These are phyloP conservation scores for Dione juno DNA, from an alignment of 2,888 invertebrate species.

Conservation along the genomic window DNA sequence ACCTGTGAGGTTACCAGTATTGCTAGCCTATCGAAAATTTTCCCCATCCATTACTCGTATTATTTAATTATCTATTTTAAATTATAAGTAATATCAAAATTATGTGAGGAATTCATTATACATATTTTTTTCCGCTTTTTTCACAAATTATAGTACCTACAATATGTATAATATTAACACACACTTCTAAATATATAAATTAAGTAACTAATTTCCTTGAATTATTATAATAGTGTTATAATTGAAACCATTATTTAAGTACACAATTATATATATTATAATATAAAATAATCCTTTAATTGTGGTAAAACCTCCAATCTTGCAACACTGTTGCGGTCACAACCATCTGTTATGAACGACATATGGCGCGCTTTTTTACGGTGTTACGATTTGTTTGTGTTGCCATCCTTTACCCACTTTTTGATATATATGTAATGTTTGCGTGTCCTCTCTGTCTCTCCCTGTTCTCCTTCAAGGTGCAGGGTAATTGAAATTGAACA, in stretches of 20 bases:
- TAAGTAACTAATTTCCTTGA: neutral
- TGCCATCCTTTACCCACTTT: slow-evolving; percentile 53
- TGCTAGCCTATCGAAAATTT: neutral
- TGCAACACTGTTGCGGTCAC: slow-evolving; percentile 58
- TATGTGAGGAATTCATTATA: neutral
- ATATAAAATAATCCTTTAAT: slow-evolving; percentile 6
- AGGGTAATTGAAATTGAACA: slow-evolving; percentile 79
- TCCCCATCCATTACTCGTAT: no score
- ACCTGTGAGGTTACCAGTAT: slow-evolving; percentile 40
- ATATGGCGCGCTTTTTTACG: slow-evolving; percentile 73
- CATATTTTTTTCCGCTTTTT: no score
- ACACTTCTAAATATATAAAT: neutral
- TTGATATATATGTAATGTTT: slow-evolving; percentile 10
- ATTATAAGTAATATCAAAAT: neutral
- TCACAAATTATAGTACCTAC: neutral
- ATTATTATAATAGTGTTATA: neutral
- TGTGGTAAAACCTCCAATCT: slow-evolving; percentile 21
- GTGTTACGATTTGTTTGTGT: slow-evolving; percentile 78
- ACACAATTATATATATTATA: neutral
- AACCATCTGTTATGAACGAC: slow-evolving; percentile 75
- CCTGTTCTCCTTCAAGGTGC: slow-evolving; percentile 73
- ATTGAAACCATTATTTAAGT: neutral
- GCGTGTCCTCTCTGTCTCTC: slow-evolving; percentile 54
- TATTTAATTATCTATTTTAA: no score
- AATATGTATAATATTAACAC: neutral